phyloP scores from a whole-genome alignment of 2,888 invertebrate genomes.

The Cheilosia scutellata region DNA sequence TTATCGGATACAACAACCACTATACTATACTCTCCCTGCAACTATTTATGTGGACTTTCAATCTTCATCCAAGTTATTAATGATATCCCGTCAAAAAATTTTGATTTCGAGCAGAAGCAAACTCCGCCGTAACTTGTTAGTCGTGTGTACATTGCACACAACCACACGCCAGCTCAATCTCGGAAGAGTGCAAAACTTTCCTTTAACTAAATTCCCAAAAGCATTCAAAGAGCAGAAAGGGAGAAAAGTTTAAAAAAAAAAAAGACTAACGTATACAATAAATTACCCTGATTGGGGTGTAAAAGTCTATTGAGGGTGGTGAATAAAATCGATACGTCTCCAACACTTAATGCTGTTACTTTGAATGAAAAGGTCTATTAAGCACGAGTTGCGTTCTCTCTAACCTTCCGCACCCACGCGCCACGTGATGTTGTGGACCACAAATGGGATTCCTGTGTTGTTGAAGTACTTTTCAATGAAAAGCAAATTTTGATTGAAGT shows the following conservation, averaged over 20 bases:
- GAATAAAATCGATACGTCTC: constrained; percentile 52
- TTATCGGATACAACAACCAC: background rate
- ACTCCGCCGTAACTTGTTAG: background rate
- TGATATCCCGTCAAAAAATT: constrained; percentile 65
- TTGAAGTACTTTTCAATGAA: constrained; percentile 1
- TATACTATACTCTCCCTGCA: too few species aligned
- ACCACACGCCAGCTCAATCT: too few species aligned
- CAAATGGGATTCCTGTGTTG: constrained; percentile 18
- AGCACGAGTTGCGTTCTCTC: constrained; percentile 10
- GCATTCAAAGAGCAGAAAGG: background rate
- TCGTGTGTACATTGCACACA: background rate
- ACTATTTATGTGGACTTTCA: constrained; percentile 22
- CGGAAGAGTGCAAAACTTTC: constrained; percentile 13
- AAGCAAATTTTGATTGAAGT: background rate
- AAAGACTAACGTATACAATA: constrained; percentile 17
- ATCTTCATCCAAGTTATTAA: constrained; percentile 53
- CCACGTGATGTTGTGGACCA: background rate
- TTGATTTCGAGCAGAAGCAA: constrained; percentile 42
- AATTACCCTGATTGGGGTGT: constrained; percentile 33
- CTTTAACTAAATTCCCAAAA: background rate
- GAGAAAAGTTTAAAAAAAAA: constrained; percentile 19
- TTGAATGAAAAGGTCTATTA: constrained; percentile 54
- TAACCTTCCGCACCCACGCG: background rate
- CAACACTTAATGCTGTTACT: constrained; percentile 57
- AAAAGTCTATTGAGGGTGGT: constrained; percentile 21